These are phyloP conservation scores for Cavia aperea DNA, from an alignment of 2,113 vertebrate species.

Conservation along the genomic window DNA sequence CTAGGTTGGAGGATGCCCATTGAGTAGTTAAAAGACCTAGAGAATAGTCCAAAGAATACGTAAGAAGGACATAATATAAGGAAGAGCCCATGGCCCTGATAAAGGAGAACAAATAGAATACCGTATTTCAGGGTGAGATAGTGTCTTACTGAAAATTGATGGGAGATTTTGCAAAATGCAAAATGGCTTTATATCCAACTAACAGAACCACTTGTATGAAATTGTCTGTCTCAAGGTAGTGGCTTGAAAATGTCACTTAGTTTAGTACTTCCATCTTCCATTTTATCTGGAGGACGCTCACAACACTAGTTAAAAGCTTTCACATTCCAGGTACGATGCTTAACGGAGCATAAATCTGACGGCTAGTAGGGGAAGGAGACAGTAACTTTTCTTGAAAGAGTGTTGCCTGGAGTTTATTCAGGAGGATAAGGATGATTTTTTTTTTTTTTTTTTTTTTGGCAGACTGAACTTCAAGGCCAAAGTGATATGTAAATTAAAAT, in stretches of 20 bases:
- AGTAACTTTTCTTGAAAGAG: background rate
- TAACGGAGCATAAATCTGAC: background rate
- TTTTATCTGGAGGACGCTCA: background rate
- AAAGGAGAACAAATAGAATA: background rate
- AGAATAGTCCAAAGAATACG: too few species aligned
- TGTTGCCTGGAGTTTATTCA: too few species aligned
- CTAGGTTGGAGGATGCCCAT: background rate
- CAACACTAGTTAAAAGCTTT: background rate
- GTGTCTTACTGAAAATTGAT: background rate
- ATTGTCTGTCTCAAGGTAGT: background rate
- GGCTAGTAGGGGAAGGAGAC: background rate
- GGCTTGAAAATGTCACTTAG: background rate
- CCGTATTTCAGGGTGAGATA: too few species aligned
- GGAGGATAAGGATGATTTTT: background rate
- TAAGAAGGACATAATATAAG: background rate
- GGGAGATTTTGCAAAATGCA: background rate
- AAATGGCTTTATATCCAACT: background rate
- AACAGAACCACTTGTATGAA: background rate
- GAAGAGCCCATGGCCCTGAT: rapidly evolving
- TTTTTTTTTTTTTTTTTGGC: background rate
- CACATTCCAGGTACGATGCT: rapidly evolving
- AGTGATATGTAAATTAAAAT: background rate
- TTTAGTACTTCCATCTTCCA: background rate
- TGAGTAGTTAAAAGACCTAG: background rate
- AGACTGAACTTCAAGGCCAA: background rate